A percentile compares a stretch with the other conserved stretches of the same genome.
Evolutionary conservation across 1,140 invertebrate genomes (phyloP).

Genomic region (Caenorhabditis elegans): WBcel235 BX284605.5:10747501-10748000

Average conservation of each 20-base stretch:
- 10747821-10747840: background rate
- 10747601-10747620: no score
- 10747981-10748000: background rate
- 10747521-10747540: no score
- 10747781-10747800: background rate
- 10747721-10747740: background rate
- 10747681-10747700: no score
- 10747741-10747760: background rate
- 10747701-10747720: background rate
- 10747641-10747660: no score
- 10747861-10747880: background rate
- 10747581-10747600: no score
- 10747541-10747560: no score
- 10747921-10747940: background rate
- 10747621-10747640: no score
- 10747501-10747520: no score
- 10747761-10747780: background rate
- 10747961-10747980: conserved; percentile 41
- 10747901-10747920: background rate
- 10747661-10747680: no score
- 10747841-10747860: background rate
- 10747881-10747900: background rate
- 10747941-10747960: conserved; percentile 15
- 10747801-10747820: background rate
- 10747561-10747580: no score